Evolutionary conservation across 2,113 vertebrate genomes (phyloP), one percentile per base, ranked within the genome.

Genomic region (Cathartes aura): DNA sequence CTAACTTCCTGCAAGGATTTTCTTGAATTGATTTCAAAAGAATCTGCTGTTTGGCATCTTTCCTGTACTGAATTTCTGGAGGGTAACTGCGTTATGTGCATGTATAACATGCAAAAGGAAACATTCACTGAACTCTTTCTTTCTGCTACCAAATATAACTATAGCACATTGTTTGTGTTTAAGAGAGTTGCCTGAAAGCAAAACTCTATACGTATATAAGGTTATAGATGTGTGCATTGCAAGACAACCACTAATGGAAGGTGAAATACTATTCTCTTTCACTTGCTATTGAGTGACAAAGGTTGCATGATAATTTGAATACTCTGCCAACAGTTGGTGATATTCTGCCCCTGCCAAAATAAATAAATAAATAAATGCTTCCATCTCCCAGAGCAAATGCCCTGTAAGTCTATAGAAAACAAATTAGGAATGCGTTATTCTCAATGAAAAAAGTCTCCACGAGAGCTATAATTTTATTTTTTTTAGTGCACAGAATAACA

Each of bases 401-500:
- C 79, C 71, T 5, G 29, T 91, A 97, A 97, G 97, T 98, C 98
- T 95, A 98, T 98, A 96, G 98, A 98, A 98, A 97, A 98, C 94
- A 97, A 98, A 98, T 98, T 97, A 98, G 94, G 64, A 96, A 97
- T 90, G 87, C 85, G 85, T 97, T 95, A 75, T 97, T 96, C 97
- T 96, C 98, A 75, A 91, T 87, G 94, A 96, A 96, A 97, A 97
- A 98, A 97, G 72, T 96, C 97, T 97, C 95, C 58, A 83, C 30
- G 60, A 97, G 96, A 96, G 86, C 87, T 96, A 97, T 97, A 94
- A 98, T 98, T 98, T 98, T 98, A 95, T 98, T 98, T 98, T 96
- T 98, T 98, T 97, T 97, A 90, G 95, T 88, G 91, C 89, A 83
- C 87, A 82, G 95, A 97, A 98, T 98, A 98, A 98, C 98, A 98